A percentile compares a stretch with the other conserved stretches of the same genome.
phyloP scores from a whole-genome alignment of 2,113 vertebrate genomes.

The Oxyura jamaicensis region DNA sequence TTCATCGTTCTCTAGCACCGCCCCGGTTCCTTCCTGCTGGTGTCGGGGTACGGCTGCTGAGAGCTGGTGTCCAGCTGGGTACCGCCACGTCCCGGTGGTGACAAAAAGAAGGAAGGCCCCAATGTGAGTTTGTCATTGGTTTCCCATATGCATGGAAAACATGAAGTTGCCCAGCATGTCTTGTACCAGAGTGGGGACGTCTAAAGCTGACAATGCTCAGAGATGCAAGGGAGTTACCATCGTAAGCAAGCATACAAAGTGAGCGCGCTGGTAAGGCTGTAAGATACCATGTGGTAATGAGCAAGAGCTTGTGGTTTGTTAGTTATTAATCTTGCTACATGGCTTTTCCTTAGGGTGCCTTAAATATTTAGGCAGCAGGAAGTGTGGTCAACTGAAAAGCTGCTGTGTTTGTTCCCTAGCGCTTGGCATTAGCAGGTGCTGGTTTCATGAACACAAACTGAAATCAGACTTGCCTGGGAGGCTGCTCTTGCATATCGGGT shows the following conservation, averaged over 20 bases:
- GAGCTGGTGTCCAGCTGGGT: neutral
- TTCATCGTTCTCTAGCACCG: neutral
- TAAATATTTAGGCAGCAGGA: slow-evolving; percentile 42
- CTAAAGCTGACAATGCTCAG: neutral
- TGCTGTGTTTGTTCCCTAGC: neutral
- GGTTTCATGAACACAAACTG: neutral
- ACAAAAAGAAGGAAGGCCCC: neutral
- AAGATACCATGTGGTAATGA: neutral
- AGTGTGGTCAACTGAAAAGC: slow-evolving; percentile 35
- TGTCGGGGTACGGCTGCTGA: neutral
- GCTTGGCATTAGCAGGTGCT: slow-evolving; percentile 29
- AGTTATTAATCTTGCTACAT: slow-evolving; percentile 13
- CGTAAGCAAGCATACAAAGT: neutral
- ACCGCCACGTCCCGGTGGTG: neutral
- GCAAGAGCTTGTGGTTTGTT: slow-evolving; percentile 34
- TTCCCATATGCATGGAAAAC: neutral
- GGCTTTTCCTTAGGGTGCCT: slow-evolving; percentile 12
- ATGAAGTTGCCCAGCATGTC: neutral
- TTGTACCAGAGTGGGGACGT: neutral
- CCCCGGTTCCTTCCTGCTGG: neutral
- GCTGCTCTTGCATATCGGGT: neutral
- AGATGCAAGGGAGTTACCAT: neutral
- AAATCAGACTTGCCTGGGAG: neutral
- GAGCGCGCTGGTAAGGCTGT: neutral
- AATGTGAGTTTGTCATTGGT: neutral